These are phyloP conservation scores for Regulus satrapa DNA, from an alignment of 2,113 vertebrate species.

Conservation along the genomic window DNA sequence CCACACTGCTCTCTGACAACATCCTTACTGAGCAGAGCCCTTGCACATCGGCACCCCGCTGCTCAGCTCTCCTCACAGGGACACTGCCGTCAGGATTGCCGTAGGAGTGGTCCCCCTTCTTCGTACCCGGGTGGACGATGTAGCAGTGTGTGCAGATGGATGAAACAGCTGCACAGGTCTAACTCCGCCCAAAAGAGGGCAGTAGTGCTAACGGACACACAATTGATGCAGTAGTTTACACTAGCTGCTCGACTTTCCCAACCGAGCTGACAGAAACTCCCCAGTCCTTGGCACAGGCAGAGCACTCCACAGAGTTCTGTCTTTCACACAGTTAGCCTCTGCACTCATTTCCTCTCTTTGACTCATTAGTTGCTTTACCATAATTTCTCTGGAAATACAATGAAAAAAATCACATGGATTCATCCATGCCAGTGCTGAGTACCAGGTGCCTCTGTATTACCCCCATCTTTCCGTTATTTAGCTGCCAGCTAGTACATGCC, in stretches of 20 bases:
- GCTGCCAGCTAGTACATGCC: not conserved
- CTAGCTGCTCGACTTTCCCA: slow-evolving; percentile 15
- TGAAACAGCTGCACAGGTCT: not conserved
- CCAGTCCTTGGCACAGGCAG: not conserved
- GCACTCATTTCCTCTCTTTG: slow-evolving; percentile 40
- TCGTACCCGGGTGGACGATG: accelerated
- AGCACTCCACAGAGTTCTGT: not conserved
- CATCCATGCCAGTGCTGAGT: not conserved
- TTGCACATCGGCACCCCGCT: accelerated
- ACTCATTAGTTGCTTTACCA: slow-evolving; percentile 24
- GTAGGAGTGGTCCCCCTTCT: not conserved
- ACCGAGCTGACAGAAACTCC: slow-evolving; percentile 30
- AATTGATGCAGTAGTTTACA: not conserved
- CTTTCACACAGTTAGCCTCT: slow-evolving; percentile 17
- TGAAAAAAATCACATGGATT: not conserved
- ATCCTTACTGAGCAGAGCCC: not conserved
- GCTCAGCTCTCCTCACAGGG: not conserved
- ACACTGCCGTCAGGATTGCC: not conserved
- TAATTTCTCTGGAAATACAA: not conserved
- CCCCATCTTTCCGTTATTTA: not conserved
- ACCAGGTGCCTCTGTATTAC: not conserved
- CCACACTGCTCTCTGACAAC: not conserved
- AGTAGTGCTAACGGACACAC: not conserved
- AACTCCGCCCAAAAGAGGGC: slow-evolving; percentile 57
- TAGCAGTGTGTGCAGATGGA: not conserved